Evolutionary conservation across 2,797 vertebrate genomes (phyloP), one percentile per base, ranked within the genome.

Genomic region (Borostomias antarcticus): DNA sequence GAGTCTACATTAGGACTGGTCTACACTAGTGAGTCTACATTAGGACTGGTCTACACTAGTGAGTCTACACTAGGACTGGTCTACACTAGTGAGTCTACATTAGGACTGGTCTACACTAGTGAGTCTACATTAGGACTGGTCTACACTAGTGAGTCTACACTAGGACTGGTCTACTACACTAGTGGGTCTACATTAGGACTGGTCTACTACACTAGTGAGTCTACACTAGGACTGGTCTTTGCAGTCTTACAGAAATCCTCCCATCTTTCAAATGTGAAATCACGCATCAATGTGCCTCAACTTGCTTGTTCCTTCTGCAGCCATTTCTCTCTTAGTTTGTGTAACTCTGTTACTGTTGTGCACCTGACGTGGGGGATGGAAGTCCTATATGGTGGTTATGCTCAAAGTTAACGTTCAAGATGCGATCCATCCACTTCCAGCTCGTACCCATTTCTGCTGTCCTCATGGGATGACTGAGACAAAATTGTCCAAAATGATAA

Each of bases 241-340:
- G 21, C 43, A 21, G 11, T 60, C 21, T 37, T 60, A 19, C 52
- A 65, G 52, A 73, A 60, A 13, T 48, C 33, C 21, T n/a, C 30
- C 58, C 60, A 58, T 47, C 51, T 33, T 64, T 58, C 35, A 64
- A 51, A 70, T 78, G 72, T 74, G 68, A 65, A 69, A 68, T 65
- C 66, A 82, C 72, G 79, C 74, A 83, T 87, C 75, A 72, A 79
- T 76, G 88, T 89, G 83, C 88, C 83, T 86, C 83, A 85, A 83
- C 73, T 70, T 81, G 72, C 80, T 74, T 17, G 64, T 79, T 75
- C 74, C 85, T 83, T 78, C 72, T 61, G 78, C 43, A 84, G 85
- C 82, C 82, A 78, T 82, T 81, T 83, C 82, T 85, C 83, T 87
- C n/a, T n/a, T n/a, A n/a, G n/a, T n/a, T n/a, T n/a, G n/a, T 54